Evolutionary conservation across 2,888 invertebrate genomes (phyloP).

Genomic region (Muscina levida): DNA sequence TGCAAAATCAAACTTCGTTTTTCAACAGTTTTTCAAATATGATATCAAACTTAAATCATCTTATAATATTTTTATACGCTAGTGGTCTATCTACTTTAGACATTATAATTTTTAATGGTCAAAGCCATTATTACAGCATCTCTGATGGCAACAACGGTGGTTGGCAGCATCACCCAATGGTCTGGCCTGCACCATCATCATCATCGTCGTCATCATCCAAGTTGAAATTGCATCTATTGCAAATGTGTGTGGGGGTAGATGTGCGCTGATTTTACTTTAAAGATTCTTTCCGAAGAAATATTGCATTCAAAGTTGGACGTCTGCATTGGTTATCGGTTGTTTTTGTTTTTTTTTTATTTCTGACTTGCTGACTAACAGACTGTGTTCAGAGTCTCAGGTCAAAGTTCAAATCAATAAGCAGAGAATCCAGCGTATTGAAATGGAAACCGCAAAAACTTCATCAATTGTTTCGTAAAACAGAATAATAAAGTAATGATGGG

Average conservation of each 20-base stretch:
- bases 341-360: too few species aligned
- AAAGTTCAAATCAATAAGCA: conserved; percentile 64
- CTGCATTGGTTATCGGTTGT: too few species aligned
- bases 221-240: conserved; percentile 8
- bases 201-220: conserved; percentile 28
- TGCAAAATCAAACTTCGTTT: conserved; percentile 28
- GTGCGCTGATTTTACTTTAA: conserved; percentile 59
- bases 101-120: conserved; percentile 64
- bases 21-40: conserved; percentile 2
- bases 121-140: conserved; percentile 65
- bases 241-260: conserved; percentile 45
- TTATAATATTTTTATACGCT: conserved; percentile 45
- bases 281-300: conserved; percentile 47
- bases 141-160: too few species aligned
- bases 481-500: conserved; percentile 50
- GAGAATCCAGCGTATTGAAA: conserved; percentile 33
- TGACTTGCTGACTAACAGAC: conserved; percentile 38
- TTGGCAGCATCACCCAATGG: conserved; percentile 4
- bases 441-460: conserved; percentile 27
- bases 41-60: conserved; percentile 57
- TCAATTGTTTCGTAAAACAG: conserved; percentile 54
- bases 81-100: conserved; percentile 45
- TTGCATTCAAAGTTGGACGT: conserved; percentile 19
- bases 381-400: conserved; percentile 49
- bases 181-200: conserved; percentile 13